phyloP scores from a whole-genome alignment of 2,797 vertebrate species.

The Rhynchonycteris naso region DNA sequence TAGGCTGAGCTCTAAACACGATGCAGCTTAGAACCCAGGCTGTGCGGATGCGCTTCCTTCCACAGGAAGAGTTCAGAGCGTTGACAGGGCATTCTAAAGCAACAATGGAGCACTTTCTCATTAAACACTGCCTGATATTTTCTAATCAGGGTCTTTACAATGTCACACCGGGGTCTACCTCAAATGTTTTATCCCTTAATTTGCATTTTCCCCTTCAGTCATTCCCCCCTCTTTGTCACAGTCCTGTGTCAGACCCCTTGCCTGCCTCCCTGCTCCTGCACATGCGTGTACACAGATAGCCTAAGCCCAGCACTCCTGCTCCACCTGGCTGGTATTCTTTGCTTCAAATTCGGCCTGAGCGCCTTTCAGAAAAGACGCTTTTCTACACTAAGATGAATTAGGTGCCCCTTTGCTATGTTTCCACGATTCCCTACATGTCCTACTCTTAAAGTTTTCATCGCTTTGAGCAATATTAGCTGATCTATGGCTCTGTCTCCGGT shows the following conservation, averaged over 20 bases:
- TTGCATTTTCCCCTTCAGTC: background rate
- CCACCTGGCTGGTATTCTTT: background rate
- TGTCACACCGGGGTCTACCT: background rate
- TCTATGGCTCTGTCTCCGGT: background rate
- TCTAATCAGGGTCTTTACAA: background rate
- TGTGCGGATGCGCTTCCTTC: conserved; percentile 1
- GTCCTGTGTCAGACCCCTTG: background rate
- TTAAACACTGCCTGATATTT: background rate
- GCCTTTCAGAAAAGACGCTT: background rate
- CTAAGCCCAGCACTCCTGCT: background rate
- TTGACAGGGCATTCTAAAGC: background rate
- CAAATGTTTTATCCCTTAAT: background rate
- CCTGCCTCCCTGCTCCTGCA: background rate
- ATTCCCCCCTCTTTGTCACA: rapidly evolving
- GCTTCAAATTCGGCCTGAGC: background rate
- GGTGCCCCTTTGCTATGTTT: background rate
- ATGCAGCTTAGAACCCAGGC: conserved; percentile 69
- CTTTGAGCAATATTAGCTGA: background rate
- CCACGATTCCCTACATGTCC: background rate
- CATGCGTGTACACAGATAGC: rapidly evolving
- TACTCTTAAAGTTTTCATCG: conserved; percentile 33
- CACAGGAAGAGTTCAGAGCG: background rate
- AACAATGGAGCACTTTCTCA: background rate
- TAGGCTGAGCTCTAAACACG: conserved; percentile 67
- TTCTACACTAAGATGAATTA: background rate